Conservation (phyloP, 2,888 invertebrate genomes). For the Copidosoma aretas region DNA sequence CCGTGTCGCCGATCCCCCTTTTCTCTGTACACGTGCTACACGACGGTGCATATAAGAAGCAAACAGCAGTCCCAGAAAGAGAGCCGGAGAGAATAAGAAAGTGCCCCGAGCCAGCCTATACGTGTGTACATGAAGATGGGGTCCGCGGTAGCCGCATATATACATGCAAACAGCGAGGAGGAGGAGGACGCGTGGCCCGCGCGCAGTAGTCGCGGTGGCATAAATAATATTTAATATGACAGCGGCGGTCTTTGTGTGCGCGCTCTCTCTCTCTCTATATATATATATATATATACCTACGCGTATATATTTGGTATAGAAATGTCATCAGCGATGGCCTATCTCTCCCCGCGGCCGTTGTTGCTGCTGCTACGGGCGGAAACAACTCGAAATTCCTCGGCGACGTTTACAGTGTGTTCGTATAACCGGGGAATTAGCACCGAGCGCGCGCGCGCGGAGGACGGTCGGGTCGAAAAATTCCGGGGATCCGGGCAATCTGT, state of each 20-base stretch:
- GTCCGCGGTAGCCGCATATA: not conserved
- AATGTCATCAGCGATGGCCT: conserved; percentile 60
- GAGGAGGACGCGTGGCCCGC: conserved; percentile 6
- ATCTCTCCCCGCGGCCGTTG: conserved; percentile 46
- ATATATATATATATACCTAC: too few species aligned
- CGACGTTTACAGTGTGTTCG: not conserved
- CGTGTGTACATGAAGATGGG: not conserved
- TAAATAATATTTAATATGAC: conserved; percentile 64
- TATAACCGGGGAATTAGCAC: too few species aligned
- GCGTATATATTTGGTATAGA: conserved; percentile 62
- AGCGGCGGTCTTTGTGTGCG: conserved; percentile 56
- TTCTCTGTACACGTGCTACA: too few species aligned
- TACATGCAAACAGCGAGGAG: not conserved
- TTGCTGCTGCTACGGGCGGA: not conserved
- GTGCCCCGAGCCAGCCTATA: too few species aligned
- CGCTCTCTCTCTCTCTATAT: too few species aligned
- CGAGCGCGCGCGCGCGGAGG: too few species aligned
- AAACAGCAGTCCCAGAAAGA: too few species aligned
- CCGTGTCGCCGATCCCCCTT: not conserved
- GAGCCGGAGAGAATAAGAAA: too few species aligned
- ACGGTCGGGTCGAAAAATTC: too few species aligned
- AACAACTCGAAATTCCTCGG: not conserved
- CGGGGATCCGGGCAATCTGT: too few species aligned
- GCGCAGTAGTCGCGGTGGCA: conserved; percentile 47
- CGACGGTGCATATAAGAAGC: not conserved